Base-by-base conservation (phyloP, 1,140 invertebrate species). In the Brachionus asplanchnoidis region DNA sequence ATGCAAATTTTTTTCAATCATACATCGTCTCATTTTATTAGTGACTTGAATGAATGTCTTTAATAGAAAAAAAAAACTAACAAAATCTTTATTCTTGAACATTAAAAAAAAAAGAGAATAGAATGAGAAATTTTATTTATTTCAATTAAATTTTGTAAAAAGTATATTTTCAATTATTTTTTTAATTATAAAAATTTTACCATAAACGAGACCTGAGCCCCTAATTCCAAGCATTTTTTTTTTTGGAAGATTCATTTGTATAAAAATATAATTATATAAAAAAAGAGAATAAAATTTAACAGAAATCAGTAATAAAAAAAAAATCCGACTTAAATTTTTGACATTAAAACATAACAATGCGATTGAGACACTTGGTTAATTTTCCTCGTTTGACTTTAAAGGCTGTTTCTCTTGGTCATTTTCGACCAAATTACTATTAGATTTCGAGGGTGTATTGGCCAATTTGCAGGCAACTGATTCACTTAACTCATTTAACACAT, bases 401-500 rank as follows among this genome's bases (percentile, higher is more conserved):
- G 66, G 66, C 9, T 68, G 66, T 68, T 32, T 68, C 3, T 68
- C 66, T 40, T 28, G 66, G 66, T 68, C 66, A n/a, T 68, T 17
- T 32, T 32, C 14, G 9, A 32, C 23, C 66, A 68, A 68, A 40
- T 68, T 68, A 40, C 36, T 68, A n/a, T 28, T 68, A 2, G 66
- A 68, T 28, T 68, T 68, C 32, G 66, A 68, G 5, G 66, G 66
- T 9, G 66, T 68, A 75, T 75, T 80, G 28, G 78, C 78, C 46
- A 80, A 65, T 80, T 65, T 56, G 26, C 28, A 56, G 11, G 78
- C 78, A 20, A 80, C 78, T 20, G 78, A 80, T 40, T 82, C 79
- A 44, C 53, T 82, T 40, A 82, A 60, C 14, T 82, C 79, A 36
- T 82, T 82, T 6, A 82, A 32, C 2, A 82, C 79, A 65, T 82